phyloP scores from a whole-genome alignment of 2,888 invertebrate species.

The Invenusta paracnida region DNA sequence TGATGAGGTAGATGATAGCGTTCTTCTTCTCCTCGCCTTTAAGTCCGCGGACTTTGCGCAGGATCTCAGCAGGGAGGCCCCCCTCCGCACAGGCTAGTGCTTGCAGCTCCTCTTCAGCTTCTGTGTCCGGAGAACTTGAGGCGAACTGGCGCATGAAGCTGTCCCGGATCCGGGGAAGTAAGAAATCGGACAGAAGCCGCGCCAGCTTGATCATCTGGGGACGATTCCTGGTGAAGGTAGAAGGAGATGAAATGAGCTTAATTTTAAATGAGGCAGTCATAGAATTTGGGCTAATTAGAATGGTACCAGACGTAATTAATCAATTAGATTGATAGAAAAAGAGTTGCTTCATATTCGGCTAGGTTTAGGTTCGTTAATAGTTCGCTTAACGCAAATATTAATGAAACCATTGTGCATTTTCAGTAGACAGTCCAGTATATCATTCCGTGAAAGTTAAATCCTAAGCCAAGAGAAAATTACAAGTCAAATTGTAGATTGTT shows the following conservation, averaged over 20 bases:
- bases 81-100: slow-evolving; percentile 14
- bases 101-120: slow-evolving; percentile 41
- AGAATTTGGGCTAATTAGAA: background rate
- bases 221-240: slow-evolving; percentile 66
- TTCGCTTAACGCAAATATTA: no score
- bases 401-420: no score
- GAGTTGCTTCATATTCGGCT: no score
- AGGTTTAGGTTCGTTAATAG: no score
- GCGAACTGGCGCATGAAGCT: slow-evolving; percentile 96
- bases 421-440: no score
- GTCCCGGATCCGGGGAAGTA: slow-evolving; percentile 73
- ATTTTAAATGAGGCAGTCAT: no score
- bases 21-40: slow-evolving; percentile 43
- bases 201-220: slow-evolving; percentile 94
- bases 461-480: no score
- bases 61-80: slow-evolving; percentile 6
- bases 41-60: slow-evolving; percentile 41
- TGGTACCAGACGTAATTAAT: background rate
- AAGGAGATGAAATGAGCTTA: background rate
- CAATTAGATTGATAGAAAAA: slow-evolving; percentile 15
- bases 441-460: no score
- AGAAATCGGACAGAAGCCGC: slow-evolving; percentile 76
- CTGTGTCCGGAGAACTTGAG: background rate
- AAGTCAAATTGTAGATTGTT: no score
- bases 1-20: slow-evolving; percentile 42